These are phyloP conservation scores for Boleophthalmus pectinirostris DNA, from an alignment of 2,113 vertebrate genomes.

Conservation along the genomic window DNA sequence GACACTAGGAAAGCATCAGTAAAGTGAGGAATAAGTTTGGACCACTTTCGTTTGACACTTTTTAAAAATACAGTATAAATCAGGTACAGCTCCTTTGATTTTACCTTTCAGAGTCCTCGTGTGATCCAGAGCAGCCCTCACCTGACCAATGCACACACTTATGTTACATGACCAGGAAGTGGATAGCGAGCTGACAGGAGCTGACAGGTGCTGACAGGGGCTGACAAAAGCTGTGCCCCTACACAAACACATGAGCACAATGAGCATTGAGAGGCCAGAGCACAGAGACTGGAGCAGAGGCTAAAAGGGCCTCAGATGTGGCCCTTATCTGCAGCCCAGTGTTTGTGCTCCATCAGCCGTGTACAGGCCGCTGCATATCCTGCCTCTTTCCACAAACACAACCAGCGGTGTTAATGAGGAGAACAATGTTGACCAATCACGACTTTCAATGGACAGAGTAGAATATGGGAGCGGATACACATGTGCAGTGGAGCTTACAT, in stretches of 20 bases:
- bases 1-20: no score
- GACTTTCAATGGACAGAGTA: background rate
- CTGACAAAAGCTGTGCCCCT: conserved; percentile 64
- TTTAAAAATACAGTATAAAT: no score
- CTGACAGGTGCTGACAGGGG: conserved; percentile 54
- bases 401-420: conserved; percentile 1
- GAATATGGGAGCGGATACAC: background rate
- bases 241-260: conserved; percentile 69
- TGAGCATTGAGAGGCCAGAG: conserved; percentile 59
- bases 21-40: no score
- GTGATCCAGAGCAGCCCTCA: background rate
- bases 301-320: conserved; percentile 23
- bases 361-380: conserved; percentile 46
- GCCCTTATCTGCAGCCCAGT: conserved; percentile 43
- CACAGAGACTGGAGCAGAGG: background rate
- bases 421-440: background rate
- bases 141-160: background rate
- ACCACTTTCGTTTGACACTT: no score
- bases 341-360: conserved; percentile 36
- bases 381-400: conserved; percentile 23
- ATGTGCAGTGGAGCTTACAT: no score
- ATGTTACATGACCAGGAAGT: background rate
- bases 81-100: no score
- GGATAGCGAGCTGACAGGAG: background rate
- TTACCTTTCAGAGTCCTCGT: background rate